Base-by-base conservation (phyloP, 2,888 invertebrate species). In the Cinara cedri region DNA sequence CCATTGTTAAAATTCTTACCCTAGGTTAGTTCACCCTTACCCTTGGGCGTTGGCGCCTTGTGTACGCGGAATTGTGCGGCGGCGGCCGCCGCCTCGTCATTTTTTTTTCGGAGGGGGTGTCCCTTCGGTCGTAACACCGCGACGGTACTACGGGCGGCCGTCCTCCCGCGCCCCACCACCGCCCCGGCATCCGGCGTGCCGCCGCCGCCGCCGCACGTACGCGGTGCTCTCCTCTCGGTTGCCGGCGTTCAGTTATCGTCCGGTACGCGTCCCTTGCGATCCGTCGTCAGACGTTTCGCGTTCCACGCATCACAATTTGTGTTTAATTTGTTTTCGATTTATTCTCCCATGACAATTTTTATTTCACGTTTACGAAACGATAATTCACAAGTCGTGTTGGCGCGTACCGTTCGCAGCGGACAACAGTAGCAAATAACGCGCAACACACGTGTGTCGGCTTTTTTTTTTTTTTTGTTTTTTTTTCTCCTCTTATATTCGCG, bases 1-100 rank as follows among this genome's bases (percentile, higher is more conserved):
- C 70, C 70, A 78, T 78, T 78, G 78, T 78, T 78, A 78, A 78
- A 76, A 78, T 78, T 70, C 78, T 78, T 78, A 78, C 78, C 78
- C 78, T 78, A 78, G 78, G 78, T 78, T 78, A 78, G 78, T 78
- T 78, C 70, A 70, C 68, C 78, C 78, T 70, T 78, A 70, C 70
- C 68, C 78, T 60, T 78, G 78, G 78, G 78, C 78, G 78, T 78
- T 78, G 78, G 78, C 78, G 78, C 78, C 70, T 19, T 24, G 63
- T 34, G 42, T 72, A 49, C 14, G n/a, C 16, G 60, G 16, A 24
- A 16, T 16, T 11, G 62, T 1, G 21, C 24, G 46, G 19, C 46
- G 65, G 19, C 8, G 34, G 26, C 16, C 24, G 46, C 1, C 14
- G 42, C 42, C 34, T n/a, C 54, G 11, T 19, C 16, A 10, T 8